phyloP scores from a whole-genome alignment of 2,797 vertebrate genomes.

The Sebastes trivittatus region DNA sequence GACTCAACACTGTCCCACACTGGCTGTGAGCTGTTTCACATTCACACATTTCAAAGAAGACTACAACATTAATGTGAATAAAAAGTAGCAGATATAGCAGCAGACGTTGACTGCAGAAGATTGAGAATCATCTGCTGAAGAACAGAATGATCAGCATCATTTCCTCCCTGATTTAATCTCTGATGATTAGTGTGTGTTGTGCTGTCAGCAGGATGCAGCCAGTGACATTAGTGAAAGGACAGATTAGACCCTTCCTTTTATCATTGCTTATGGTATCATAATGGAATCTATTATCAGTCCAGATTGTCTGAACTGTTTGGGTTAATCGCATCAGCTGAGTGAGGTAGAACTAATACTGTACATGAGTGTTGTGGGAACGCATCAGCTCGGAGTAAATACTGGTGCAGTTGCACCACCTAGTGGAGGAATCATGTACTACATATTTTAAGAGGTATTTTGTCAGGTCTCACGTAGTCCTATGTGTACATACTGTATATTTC shows the following conservation, averaged over 20 bases:
- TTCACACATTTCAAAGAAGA: not conserved
- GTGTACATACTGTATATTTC: too few relatives aligned
- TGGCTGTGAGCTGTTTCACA: not conserved
- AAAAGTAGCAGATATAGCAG: not conserved
- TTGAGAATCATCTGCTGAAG: not conserved
- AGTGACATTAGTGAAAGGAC: constrained; percentile 7
- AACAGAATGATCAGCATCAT: constrained; percentile 17
- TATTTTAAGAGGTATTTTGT: not conserved
- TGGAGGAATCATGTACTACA: constrained; percentile 2
- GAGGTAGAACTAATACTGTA: not conserved
- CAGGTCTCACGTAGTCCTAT: not conserved
- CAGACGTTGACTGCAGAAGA: not conserved
- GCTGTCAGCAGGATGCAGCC: constrained; percentile 22
- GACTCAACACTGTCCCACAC: not conserved
- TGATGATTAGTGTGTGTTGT: constrained; percentile 32
- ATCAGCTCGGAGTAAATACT: not conserved
- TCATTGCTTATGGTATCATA: constrained; percentile 14
- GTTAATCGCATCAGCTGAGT: constrained; percentile 4
- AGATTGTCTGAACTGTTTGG: constrained; percentile 16
- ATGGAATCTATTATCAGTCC: constrained; percentile 36
- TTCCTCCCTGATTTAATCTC: constrained; percentile 54
- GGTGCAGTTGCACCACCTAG: constrained; percentile 21
- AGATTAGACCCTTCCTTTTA: not conserved
- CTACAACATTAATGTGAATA: not conserved
- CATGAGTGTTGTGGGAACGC: not conserved